A percentile compares a stretch with the other conserved stretches of the same genome.
phyloP scores from a whole-genome alignment of 2,888 invertebrate genomes.

The Sarcophaga caerulescens region DNA sequence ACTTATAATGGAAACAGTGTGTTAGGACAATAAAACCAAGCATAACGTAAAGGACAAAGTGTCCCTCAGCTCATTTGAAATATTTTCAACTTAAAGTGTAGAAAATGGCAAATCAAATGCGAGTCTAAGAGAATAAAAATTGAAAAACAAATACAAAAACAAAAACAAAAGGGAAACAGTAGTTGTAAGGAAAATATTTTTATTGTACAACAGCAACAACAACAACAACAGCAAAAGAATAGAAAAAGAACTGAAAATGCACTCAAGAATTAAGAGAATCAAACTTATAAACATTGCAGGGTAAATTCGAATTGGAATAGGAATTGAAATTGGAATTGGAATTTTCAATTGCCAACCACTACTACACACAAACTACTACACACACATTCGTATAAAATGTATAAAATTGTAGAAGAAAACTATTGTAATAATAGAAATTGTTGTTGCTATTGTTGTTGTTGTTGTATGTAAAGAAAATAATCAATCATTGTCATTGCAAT shows the following conservation, averaged over 20 bases:
- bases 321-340: conserved; percentile 27
- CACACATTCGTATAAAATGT: neutral
- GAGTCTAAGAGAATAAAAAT: neutral
- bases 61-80: conserved; percentile 14
- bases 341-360: conserved; percentile 52
- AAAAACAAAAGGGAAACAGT: neutral
- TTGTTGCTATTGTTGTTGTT: neutral
- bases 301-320: conserved; percentile 38
- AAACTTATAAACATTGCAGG: conserved; percentile 44
- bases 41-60: neutral
- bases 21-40: neutral
- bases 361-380: no score
- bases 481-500: conserved; percentile 54
- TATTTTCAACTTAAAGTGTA: conserved; percentile 22
- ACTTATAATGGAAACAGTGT: conserved; percentile 15
- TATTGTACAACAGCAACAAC: conserved; percentile 37
- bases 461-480: conserved; percentile 43
- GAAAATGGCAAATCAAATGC: conserved; percentile 50
- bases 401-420: neutral
- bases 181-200: neutral
- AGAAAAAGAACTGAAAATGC: conserved; percentile 10
- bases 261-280: conserved; percentile 41
- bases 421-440: conserved; percentile 6
- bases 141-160: neutral
- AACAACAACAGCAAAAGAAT: no score